Conservation (phyloP, 2,113 vertebrate species). For the Nansenia antarctica region DNA sequence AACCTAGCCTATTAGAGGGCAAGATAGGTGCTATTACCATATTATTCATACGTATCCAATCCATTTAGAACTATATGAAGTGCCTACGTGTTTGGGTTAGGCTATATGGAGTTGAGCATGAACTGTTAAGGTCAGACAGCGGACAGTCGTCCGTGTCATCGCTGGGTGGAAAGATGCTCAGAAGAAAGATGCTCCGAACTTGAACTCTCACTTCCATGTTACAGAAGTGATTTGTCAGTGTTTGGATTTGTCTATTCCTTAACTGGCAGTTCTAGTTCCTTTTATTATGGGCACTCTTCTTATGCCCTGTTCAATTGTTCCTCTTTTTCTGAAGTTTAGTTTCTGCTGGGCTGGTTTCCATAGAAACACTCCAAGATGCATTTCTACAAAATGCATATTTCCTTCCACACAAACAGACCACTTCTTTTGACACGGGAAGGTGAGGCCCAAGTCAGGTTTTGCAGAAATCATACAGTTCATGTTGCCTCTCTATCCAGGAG, state of each 20-base stretch:
- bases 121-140: too few species aligned
- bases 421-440: conserved; percentile 21
- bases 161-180: too few species aligned
- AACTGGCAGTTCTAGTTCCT: conserved; percentile 26
- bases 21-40: not conserved
- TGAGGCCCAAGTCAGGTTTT: conserved; percentile 1
- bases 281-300: not conserved
- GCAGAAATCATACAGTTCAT: conserved; percentile 16
- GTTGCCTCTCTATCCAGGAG: conserved; percentile 38
- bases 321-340: conserved; percentile 14
- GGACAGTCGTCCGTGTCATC: too few species aligned
- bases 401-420: not conserved
- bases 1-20: not conserved
- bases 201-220: not conserved
- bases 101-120: too few species aligned
- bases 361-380: conserved; percentile 27
- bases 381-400: not conserved
- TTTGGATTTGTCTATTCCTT: not conserved
- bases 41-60: not conserved
- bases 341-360: conserved; percentile 4
- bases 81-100: too few species aligned
- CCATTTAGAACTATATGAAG: not conserved
- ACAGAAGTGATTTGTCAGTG: not conserved
- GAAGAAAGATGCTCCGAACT: too few species aligned
- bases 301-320: conserved; percentile 27